A percentile compares a stretch with the other conserved stretches of the same genome.
phyloP scores from a whole-genome alignment of 1,140 invertebrate genomes.

The Drosophila elegans region DNA sequence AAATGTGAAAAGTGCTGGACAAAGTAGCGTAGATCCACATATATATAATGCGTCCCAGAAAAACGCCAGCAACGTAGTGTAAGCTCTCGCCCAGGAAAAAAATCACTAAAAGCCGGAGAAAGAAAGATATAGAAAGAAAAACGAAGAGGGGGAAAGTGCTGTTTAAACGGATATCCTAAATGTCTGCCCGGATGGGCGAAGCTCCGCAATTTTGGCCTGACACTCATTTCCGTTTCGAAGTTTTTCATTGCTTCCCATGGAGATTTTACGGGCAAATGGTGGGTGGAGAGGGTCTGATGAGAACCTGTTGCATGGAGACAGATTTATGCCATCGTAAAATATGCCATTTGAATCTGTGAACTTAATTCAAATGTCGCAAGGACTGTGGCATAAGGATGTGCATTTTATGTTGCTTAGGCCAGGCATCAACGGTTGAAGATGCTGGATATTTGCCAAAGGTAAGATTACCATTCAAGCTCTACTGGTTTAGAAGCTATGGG shows the following conservation, averaged over 20 bases:
- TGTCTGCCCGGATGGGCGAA: conserved; percentile 47
- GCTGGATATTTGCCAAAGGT: neutral
- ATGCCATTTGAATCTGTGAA: conserved; percentile 63
- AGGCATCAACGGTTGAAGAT: neutral
- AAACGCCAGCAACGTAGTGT: conserved; percentile 12
- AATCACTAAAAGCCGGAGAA: conserved; percentile 27
- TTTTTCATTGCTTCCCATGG: conserved; percentile 57
- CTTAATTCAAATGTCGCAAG: conserved; percentile 58
- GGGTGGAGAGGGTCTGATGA: conserved; percentile 9
- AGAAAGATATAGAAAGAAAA: conserved; percentile 16
- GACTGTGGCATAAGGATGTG: conserved; percentile 19
- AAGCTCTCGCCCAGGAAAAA: conserved; percentile 1
- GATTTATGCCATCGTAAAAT: conserved; percentile 68
- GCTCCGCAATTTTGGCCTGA: conserved; percentile 60
- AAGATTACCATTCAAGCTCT: too few relatives aligned
- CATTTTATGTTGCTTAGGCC: conserved; percentile 5
- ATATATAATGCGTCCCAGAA: conserved; percentile 31
- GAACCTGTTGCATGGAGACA: conserved; percentile 60
- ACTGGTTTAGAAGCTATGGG: too few relatives aligned
- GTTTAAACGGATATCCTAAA: conserved; percentile 69
- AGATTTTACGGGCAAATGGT: conserved; percentile 7
- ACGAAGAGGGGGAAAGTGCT: conserved; percentile 30
- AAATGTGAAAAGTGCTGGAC: too few relatives aligned
- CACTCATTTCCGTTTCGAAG: conserved; percentile 66
- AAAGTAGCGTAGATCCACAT: too few relatives aligned